phyloP scores from a whole-genome alignment of 2,888 invertebrate genomes.

The Spilosoma lubricipeda region DNA sequence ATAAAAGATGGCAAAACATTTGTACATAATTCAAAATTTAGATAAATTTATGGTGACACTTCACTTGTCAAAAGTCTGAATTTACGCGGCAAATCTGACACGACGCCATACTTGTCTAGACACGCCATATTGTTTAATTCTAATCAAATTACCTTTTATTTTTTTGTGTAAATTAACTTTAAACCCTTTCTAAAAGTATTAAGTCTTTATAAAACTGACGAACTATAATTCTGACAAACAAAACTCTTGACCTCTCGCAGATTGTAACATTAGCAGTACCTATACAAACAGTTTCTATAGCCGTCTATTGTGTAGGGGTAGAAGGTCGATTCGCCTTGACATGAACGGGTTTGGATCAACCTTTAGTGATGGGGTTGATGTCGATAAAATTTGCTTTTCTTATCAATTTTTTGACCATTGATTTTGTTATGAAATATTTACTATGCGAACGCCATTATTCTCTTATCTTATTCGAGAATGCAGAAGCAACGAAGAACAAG shows the following conservation, averaged over 20 bases:
- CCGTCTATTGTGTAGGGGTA: slow-evolving; percentile 5
- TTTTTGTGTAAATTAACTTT: neutral
- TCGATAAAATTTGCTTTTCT: slow-evolving; percentile 9
- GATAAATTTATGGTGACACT: too few relatives aligned
- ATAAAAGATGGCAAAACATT: too few relatives aligned
- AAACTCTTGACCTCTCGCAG: slow-evolving; percentile 16
- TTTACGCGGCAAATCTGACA: neutral
- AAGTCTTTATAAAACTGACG: neutral
- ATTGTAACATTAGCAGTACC: slow-evolving; percentile 10
- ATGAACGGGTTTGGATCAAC: slow-evolving; percentile 21
- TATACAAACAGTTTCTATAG: slow-evolving; percentile 12
- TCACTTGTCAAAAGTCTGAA: neutral
- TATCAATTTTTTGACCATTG: slow-evolving; percentile 3
- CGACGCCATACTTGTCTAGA: neutral
- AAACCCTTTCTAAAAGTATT: neutral
- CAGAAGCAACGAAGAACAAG: neutral
- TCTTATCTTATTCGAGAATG: too few relatives aligned
- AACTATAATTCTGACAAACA: slow-evolving; percentile 7
- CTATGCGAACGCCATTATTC: neutral
- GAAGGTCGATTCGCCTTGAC: slow-evolving; percentile 20
- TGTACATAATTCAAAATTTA: too few relatives aligned
- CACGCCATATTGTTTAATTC: neutral
- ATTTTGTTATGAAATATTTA: neutral
- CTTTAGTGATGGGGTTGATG: slow-evolving; percentile 11
- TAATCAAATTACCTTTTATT: neutral